Evolutionary conservation across 2,888 invertebrate species (phyloP), one percentile per base, ranked within the genome.

Genomic region (Pristionchus maxplancki): DNA sequence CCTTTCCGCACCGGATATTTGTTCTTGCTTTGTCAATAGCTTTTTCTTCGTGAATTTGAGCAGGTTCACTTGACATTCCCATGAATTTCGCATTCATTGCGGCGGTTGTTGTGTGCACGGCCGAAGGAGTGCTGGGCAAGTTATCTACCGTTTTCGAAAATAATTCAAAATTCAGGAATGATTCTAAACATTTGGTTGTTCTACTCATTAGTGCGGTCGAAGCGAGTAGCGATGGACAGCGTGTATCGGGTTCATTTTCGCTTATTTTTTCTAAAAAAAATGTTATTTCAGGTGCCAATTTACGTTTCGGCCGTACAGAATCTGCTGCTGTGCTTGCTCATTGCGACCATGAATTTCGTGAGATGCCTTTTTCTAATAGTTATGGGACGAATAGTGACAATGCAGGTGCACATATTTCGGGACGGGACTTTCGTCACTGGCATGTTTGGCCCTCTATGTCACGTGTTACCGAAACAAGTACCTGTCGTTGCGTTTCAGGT

Each of bases 311-410:
- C 78, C 4, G 4, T 48, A 4, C 44, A n/a, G 17, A 48, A 28
- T 17, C 78, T 78, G 11, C 40, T 78, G 5, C 44, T 78, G 11
- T 78, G 78, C 28, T 48, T 78, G 1, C 44, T 78, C 3, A 15
- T 78, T 28, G 44, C 78, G 48, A 48, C 44, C 5, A 78, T 78
- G 78, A 78, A 78, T 48, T 78, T 78, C 15, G 78, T 78, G 20
- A n/a, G 78, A 24, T 8, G 1, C 24, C n/a, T n/a, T n/a, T n/a
- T n/a, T n/a, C n/a, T n/a, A n/a, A n/a, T n/a, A n/a, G n/a, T n/a
- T n/a, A n/a, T n/a, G n/a, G n/a, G n/a, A n/a, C n/a, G n/a, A n/a
- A 67, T 2, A 13, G 1, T 31, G 5, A 34, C 13, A 37, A 17
- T 37, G 8, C 17, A 78, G 78, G 78, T 48, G 4, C 78, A 78